phyloP scores from a whole-genome alignment of 2,888 invertebrate species.

The Gymnosoma rotundatum region DNA sequence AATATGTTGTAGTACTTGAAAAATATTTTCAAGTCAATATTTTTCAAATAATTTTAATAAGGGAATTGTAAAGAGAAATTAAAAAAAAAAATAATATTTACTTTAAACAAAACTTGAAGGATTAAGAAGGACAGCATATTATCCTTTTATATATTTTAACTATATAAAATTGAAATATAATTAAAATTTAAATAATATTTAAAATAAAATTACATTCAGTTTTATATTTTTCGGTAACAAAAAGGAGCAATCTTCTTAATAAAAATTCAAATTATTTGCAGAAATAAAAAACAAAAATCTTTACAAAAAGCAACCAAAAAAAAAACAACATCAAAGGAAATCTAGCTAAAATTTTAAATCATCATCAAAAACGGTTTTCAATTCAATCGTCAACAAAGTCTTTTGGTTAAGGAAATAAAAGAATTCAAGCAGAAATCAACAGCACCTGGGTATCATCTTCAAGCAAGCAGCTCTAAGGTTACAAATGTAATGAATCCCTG shows the following conservation, averaged over 20 bases:
- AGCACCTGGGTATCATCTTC: constrained; percentile 78
- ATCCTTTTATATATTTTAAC: neutral
- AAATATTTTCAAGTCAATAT: neutral
- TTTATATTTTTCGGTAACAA: neutral
- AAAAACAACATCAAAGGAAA: constrained; percentile 63
- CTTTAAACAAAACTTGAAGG: neutral
- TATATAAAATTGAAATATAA: neutral
- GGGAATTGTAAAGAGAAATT: constrained; percentile 5
- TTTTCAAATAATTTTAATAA: constrained; percentile 2
- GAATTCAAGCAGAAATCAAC: constrained; percentile 80
- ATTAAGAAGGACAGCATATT: neutral
- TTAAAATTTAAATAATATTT: constrained; percentile 24
- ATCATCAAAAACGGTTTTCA: constrained; percentile 49
- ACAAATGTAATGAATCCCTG: constrained; percentile 48
- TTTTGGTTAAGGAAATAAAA: constrained; percentile 71
- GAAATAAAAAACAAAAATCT: neutral
- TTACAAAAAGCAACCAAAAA: constrained; percentile 8
- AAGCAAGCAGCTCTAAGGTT: constrained; percentile 28
- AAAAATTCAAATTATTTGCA: constrained; percentile 44
- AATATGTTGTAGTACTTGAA: constrained; percentile 9
- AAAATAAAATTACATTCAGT: neutral
- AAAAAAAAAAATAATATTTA: neutral
- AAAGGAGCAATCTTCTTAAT: constrained; percentile 20
- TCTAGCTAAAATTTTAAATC: constrained; percentile 58
- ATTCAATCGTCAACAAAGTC: constrained; percentile 56